Evolutionary conservation across 2,797 vertebrate species (phyloP), one percentile per base, ranked within the genome.

Genomic region (Toxotes lorentzi): DNA sequence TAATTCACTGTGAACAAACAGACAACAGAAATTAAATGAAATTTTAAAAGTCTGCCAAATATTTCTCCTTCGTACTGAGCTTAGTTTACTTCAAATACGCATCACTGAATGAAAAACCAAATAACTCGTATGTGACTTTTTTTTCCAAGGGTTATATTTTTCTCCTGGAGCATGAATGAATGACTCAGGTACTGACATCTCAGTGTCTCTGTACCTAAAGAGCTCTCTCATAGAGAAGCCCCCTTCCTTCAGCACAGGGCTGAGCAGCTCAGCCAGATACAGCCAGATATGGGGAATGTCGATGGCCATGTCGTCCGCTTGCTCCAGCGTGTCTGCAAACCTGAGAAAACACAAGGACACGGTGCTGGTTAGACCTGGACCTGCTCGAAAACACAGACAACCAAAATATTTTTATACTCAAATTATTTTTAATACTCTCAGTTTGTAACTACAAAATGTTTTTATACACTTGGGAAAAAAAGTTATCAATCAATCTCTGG

Each of bases 231-330:
- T 95, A 94, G 97, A 96, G 96, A 99, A 97, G 91, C 97, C 97
- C 73, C 97, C 97, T 72, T 98, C 98, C 94, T 93, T 98, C 85
- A 99, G 94, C 94, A 98, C 80, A 51, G 98, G 97, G 73, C 95
- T 95, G 84, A 99, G 96, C 88, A 99, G 90, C 94, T 99, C 97
- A 27, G 97, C 97, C 86, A 99, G 95, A 91, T 99, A 99, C 88
- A 97, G 89, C 98, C 98, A 99, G 84, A 99, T 99, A 85, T 99
- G 98, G 73, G 98, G 98, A 90, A 99, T 97, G 92, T 99, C 98
- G 76, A 99, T 99, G 80, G 97, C 97, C 98, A 99, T 99, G 86
- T 99, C 98, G 1, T 99, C 98, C 0, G 98, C 98, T 85, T 96
- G 90, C 93, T 99, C 98, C 94, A 99, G 91, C 35, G 96, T 99